Percentiles rank a stretch among this genome's conserved stretches.
Evolutionary conservation across 2,797 vertebrate genomes (phyloP).

Genomic region (Aselliscus stoliczkanus): DNA sequence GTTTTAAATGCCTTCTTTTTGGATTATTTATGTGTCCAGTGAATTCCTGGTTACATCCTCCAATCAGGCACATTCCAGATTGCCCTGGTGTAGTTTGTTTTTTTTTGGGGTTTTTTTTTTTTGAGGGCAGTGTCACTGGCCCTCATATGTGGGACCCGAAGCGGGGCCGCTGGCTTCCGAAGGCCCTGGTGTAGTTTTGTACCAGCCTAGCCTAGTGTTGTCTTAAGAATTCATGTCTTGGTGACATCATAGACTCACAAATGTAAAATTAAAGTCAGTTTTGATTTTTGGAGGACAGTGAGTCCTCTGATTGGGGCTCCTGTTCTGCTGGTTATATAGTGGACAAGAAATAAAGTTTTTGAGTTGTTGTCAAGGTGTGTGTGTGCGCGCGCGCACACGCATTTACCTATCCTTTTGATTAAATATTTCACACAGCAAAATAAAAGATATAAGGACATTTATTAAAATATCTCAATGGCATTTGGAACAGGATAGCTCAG

Average conservation of each 20-base stretch:
- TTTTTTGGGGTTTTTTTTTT: no score
- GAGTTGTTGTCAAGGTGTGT: background rate
- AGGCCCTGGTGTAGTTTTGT: background rate
- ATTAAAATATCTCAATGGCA: background rate
- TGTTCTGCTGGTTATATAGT: background rate
- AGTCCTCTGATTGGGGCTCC: background rate
- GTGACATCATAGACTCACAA: background rate
- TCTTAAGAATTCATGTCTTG: background rate
- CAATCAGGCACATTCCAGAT: background rate
- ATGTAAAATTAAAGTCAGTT: background rate
- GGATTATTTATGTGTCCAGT: background rate
- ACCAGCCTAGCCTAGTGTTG: background rate
- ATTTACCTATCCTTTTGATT: slow-evolving; percentile 16
- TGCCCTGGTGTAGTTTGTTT: background rate
- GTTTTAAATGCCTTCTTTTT: no score
- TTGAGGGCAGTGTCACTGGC: no score
- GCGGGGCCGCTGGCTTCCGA: no score
- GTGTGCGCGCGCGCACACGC: background rate
- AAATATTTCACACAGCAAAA: background rate
- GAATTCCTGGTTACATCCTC: background rate
- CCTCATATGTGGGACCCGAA: no score
- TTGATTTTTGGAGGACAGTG: background rate
- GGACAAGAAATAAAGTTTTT: background rate
- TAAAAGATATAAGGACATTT: background rate
- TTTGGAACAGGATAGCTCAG: background rate